These are phyloP conservation scores for Ceratosolen solmsi DNA, from an alignment of 1,140 invertebrate genomes.

Conservation along the genomic window DNA sequence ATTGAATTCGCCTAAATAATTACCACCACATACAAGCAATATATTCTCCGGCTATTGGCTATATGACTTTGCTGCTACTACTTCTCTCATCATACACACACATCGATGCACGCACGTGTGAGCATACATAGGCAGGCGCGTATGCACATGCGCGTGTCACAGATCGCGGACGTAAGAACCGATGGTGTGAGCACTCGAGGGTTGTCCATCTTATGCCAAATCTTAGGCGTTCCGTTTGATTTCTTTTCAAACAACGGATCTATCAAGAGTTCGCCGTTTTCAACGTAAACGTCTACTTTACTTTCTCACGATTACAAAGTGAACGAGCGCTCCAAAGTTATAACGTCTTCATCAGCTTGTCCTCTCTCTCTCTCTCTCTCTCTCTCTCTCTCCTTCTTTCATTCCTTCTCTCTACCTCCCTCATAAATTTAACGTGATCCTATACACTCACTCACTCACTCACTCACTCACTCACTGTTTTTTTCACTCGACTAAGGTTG, in stretches of 20 bases:
- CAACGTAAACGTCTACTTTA: not conserved
- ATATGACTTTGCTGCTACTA: not conserved
- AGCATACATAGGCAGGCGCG: too few species aligned
- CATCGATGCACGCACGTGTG: not conserved
- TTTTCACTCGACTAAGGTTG: not conserved
- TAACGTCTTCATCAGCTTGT: not conserved
- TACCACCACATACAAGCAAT: not conserved
- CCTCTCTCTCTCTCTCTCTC: not conserved
- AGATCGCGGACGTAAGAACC: too few species aligned
- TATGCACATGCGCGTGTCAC: not conserved
- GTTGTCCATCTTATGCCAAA: too few species aligned
- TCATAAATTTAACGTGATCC: not conserved
- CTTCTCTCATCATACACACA: not conserved
- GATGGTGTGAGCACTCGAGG: too few species aligned
- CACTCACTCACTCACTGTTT: too few species aligned
- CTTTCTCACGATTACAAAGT: conserved; percentile 4
- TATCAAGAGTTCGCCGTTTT: not conserved
- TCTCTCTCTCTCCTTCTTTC: too few species aligned
- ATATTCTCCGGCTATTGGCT: not conserved
- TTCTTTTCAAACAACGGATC: too few species aligned
- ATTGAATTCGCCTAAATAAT: not conserved
- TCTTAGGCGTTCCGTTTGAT: too few species aligned
- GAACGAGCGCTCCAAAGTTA: conserved; percentile 9
- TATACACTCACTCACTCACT: not conserved
- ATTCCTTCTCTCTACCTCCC: not conserved